Percentiles rank a stretch among this genome's conserved stretches.
Evolutionary conservation across 2,797 vertebrate genomes (phyloP).

Genomic region (Spinus olivaceus): DNA sequence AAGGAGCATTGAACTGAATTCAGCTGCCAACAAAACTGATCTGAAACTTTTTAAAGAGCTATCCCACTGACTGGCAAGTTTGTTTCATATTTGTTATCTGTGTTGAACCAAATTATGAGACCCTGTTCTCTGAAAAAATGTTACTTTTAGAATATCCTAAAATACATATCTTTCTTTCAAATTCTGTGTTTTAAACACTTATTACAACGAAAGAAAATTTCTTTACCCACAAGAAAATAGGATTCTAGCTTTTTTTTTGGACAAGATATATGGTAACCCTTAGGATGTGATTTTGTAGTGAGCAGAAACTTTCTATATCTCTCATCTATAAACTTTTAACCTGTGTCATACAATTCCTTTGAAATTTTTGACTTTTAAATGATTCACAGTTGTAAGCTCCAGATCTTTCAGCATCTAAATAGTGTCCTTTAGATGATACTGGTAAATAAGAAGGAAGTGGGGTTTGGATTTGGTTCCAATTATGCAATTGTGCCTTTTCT

Average conservation of each 20-base stretch:
- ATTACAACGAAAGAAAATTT: conserved; percentile 20
- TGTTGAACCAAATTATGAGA: background rate
- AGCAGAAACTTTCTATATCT: conserved; percentile 57
- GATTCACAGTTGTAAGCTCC: conserved; percentile 69
- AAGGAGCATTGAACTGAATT: conserved; percentile 4
- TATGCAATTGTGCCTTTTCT: conserved; percentile 76
- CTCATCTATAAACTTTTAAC: conserved; percentile 74
- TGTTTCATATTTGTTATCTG: background rate
- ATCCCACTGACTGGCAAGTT: background rate
- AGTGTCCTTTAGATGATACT: conserved; percentile 78
- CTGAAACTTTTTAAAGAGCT: background rate
- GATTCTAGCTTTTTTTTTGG: background rate
- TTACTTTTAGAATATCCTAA: conserved; percentile 30
- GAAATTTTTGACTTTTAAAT: conserved; percentile 60
- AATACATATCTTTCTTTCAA: background rate
- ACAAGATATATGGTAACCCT: background rate
- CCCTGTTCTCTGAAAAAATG: conserved; percentile 2
- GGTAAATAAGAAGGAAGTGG: conserved; percentile 82
- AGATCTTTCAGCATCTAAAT: conserved; percentile 72
- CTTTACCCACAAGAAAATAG: conserved; percentile 26
- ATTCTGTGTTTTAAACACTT: background rate
- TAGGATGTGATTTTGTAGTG: conserved; percentile 64
- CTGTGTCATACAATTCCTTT: conserved; percentile 63
- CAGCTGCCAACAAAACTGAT: background rate
- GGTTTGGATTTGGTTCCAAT: conserved; percentile 80